These are phyloP conservation scores for Tangara arthus DNA, from an alignment of 2,797 vertebrate genomes.

Conservation along the genomic window DNA sequence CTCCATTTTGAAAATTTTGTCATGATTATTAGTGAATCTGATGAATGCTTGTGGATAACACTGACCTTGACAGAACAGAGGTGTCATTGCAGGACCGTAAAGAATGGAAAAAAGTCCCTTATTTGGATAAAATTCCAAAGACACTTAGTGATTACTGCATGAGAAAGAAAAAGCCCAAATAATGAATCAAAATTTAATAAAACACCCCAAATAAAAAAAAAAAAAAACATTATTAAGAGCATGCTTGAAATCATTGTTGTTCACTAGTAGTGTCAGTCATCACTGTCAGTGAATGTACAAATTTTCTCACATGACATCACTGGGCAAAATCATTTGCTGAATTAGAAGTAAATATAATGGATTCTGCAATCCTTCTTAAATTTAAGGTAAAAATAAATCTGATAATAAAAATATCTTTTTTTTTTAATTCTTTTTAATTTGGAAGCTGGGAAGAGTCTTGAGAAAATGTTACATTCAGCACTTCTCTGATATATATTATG, in stretches of 20 bases:
- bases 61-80: not conserved
- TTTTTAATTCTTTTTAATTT: not conserved
- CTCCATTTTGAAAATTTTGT: not conserved
- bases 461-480: not conserved
- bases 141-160: not conserved
- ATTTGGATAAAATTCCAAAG: not conserved
- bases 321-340: not conserved
- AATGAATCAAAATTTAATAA: not conserved
- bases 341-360: not conserved
- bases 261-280: not conserved
- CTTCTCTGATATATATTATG: not conserved
- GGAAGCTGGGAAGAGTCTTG: not conserved
- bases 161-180: not conserved
- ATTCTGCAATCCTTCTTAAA: not conserved
- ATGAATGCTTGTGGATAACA: not conserved
- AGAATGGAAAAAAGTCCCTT: not conserved
- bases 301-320: not conserved
- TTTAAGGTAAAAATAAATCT: not conserved
- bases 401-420: not conserved
- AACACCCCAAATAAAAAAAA: too few relatives aligned
- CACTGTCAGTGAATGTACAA: not conserved
- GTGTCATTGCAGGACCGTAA: not conserved
- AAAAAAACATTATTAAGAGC: not conserved
- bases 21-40: not conserved
- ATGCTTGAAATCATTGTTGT: not conserved